These are phyloP conservation scores for Chamaetylas fuelleborni DNA, from an alignment of 2,113 vertebrate genomes.

Conservation along the genomic window DNA sequence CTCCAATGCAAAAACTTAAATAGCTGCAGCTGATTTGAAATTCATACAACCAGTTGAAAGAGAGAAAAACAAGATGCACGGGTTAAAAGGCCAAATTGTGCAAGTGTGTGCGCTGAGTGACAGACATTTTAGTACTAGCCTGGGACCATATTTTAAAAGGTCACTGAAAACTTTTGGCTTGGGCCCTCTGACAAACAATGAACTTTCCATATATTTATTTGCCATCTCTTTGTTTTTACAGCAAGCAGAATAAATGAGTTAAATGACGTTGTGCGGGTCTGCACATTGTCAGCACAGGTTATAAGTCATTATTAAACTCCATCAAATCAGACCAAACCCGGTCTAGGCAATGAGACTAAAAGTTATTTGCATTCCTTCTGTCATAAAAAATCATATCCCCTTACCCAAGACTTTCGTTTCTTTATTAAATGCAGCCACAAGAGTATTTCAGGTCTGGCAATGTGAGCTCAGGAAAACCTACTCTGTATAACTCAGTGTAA, in stretches of 20 bases:
- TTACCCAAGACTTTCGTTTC: constrained; percentile 86
- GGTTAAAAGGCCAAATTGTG: constrained; percentile 80
- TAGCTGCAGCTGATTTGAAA: constrained; percentile 84
- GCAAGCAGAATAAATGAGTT: constrained; percentile 91
- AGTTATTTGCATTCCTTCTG: constrained; percentile 87
- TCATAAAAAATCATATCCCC: constrained; percentile 89
- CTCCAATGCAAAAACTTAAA: constrained; percentile 79
- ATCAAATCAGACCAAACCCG: constrained; percentile 84
- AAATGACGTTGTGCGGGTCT: constrained; percentile 88
- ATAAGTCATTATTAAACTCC: constrained; percentile 95
- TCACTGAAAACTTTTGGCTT: constrained; percentile 87
- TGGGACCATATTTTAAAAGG: constrained; percentile 86
- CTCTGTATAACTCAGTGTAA: constrained; percentile 78
- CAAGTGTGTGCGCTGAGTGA: constrained; percentile 88
- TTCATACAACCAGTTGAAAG: constrained; percentile 82
- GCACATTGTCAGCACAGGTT: constrained; percentile 95
- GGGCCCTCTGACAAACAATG: constrained; percentile 86
- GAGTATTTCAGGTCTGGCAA: constrained; percentile 85
- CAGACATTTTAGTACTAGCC: constrained; percentile 88
- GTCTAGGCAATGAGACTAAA: constrained; percentile 80
- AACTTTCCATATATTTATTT: constrained; percentile 90
- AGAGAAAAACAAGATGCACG: constrained; percentile 83
- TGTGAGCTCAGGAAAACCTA: constrained; percentile 78
- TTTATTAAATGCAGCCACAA: constrained; percentile 87
- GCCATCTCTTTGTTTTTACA: constrained; percentile 94